Evolutionary conservation across 2,113 vertebrate genomes (phyloP).

Genomic region (Verasper variegatus): DNA sequence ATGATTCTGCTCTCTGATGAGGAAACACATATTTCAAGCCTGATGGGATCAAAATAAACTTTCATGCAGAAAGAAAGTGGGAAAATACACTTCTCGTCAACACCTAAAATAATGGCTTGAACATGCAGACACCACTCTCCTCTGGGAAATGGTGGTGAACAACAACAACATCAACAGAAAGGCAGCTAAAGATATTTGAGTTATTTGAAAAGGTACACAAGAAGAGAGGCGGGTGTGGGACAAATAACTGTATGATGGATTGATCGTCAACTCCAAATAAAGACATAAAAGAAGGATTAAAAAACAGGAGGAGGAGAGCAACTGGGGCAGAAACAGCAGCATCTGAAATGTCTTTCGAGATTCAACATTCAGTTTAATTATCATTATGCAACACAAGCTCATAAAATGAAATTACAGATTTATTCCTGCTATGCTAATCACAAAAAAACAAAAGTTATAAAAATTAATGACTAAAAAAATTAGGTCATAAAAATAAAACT

Average conservation of each 20-base stretch:
- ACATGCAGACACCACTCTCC: constrained; percentile 33
- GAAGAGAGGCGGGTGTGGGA: constrained; percentile 11
- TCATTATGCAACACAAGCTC: neutral
- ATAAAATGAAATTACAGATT: neutral
- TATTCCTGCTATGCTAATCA: neutral
- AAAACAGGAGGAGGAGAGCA: constrained; percentile 8
- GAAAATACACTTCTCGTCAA: constrained; percentile 39
- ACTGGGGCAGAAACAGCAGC: constrained; percentile 17
- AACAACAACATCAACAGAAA: neutral
- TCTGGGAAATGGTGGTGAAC: neutral
- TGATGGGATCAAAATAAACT: constrained; percentile 54
- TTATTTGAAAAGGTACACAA: neutral
- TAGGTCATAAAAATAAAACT: neutral
- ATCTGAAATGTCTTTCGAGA: constrained; percentile 11
- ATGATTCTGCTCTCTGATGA: neutral
- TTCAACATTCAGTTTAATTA: neutral
- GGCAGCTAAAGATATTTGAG: neutral
- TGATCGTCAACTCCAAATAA: constrained; percentile 7
- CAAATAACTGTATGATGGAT: neutral
- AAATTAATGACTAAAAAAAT: neutral
- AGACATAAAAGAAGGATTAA: constrained; percentile 38
- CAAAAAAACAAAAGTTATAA: neutral
- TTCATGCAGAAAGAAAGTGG: constrained; percentile 8
- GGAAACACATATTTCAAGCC: neutral
- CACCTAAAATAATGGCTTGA: constrained; percentile 51